These are phyloP conservation scores for Harmothoe impar DNA, from an alignment of 2,888 invertebrate species.

Conservation along the genomic window DNA sequence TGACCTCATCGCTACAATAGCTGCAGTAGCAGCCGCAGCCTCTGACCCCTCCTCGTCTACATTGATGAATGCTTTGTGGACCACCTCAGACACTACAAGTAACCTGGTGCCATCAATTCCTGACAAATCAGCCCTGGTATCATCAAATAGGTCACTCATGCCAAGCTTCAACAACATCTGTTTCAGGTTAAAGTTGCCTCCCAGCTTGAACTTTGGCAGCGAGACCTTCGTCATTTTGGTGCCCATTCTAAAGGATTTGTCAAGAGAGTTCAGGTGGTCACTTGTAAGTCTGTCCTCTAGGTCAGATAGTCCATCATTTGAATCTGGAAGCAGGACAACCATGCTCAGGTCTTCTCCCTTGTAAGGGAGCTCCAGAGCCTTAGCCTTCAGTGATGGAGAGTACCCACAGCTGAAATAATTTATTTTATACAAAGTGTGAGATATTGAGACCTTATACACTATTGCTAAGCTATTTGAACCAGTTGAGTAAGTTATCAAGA, in stretches of 20 bases:
- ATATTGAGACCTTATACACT: neutral
- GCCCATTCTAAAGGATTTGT: constrained; percentile 38
- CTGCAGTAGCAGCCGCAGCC: constrained; percentile 75
- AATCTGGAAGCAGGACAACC: constrained; percentile 78
- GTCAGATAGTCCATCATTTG: constrained; percentile 69
- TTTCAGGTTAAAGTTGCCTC: constrained; percentile 67
- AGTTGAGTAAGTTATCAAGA: neutral
- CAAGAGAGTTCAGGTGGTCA: constrained; percentile 54
- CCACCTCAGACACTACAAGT: constrained; percentile 76
- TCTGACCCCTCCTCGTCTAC: constrained; percentile 76
- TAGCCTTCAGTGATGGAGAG: constrained; percentile 87
- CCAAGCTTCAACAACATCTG: constrained; percentile 68
- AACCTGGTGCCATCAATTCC: constrained; percentile 74
- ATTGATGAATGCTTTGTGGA: constrained; percentile 81
- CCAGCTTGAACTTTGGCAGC: constrained; percentile 71
- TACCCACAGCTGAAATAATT: constrained; percentile 23
- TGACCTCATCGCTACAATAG: constrained; percentile 63
- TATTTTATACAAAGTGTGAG: neutral
- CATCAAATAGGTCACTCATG: constrained; percentile 71
- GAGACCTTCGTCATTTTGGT: neutral
- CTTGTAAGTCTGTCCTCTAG: constrained; percentile 63
- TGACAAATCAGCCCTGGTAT: constrained; percentile 77
- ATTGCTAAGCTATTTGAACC: no score
- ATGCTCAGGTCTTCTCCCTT: constrained; percentile 76
- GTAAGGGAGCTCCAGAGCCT: constrained; percentile 90